phyloP scores from a whole-genome alignment of 2,797 vertebrate species.

The Sebastes minor region DNA sequence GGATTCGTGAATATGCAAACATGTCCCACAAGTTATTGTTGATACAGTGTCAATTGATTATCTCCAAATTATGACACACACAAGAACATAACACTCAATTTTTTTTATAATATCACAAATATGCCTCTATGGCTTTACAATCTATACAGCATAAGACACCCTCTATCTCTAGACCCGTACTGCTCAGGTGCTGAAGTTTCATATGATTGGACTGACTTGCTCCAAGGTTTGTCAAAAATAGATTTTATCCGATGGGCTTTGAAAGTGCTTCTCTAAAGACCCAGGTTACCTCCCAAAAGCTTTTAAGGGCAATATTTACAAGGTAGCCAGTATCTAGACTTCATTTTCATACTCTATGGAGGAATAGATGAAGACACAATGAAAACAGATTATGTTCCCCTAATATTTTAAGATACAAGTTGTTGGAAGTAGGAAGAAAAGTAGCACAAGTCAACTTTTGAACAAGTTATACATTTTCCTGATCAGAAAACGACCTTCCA shows the following conservation, averaged over 20 bases:
- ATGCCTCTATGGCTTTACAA: no score
- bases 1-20: background rate
- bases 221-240: background rate
- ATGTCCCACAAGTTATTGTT: background rate
- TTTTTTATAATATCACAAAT: background rate
- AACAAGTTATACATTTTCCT: background rate
- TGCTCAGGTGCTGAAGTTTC: background rate
- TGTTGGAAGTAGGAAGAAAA: background rate
- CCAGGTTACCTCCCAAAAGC: background rate
- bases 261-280: background rate
- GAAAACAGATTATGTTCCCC: background rate
- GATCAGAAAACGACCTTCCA: constrained; percentile 34
- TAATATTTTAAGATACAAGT: background rate
- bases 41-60: background rate
- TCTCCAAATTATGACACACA: background rate
- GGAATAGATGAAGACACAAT: no score
- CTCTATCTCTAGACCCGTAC: background rate
- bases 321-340: background rate
- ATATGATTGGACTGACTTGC: background rate
- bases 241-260: background rate
- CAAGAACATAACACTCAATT: no score
- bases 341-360: background rate
- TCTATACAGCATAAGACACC: no score
- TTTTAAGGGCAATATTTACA: background rate
- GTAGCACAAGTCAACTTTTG: background rate